phyloP scores from a whole-genome alignment of 2,113 vertebrate species.

The Neofelis nebulosa region DNA sequence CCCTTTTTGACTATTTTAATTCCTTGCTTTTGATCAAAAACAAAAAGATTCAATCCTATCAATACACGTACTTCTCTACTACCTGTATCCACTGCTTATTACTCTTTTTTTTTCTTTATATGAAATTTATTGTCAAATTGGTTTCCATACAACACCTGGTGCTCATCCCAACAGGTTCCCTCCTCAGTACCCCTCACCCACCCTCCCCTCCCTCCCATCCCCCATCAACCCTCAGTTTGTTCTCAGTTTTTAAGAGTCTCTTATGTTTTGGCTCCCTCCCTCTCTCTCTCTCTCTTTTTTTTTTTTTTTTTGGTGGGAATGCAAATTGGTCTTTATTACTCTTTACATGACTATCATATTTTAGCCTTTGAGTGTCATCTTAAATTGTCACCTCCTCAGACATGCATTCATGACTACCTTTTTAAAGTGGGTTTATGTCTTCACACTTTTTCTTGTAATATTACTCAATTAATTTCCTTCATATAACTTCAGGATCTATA shows the following conservation, averaged over 20 bases:
- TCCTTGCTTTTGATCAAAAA: background rate
- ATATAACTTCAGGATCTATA: background rate
- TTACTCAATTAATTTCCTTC: background rate
- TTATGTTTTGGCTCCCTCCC: too few species aligned
- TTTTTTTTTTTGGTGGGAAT: too few species aligned
- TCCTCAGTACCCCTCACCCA: too few species aligned
- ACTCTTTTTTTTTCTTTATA: too few species aligned
- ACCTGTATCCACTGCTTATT: background rate
- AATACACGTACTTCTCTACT: background rate
- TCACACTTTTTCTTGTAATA: background rate
- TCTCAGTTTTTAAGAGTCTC: too few species aligned
- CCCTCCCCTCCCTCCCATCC: too few species aligned
- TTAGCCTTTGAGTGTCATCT: background rate
- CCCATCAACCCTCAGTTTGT: too few species aligned
- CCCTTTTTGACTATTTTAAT: background rate
- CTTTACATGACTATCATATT: background rate
- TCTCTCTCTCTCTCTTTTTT: too few species aligned
- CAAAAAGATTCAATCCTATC: background rate
- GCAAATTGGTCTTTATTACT: background rate
- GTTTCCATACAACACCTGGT: too few species aligned
- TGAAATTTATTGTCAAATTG: too few species aligned
- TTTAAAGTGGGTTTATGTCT: constrained; percentile 8
- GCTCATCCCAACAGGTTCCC: too few species aligned
- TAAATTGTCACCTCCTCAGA: background rate
- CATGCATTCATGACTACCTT: background rate